A percentile compares a stretch with the other conserved stretches of the same genome.
Evolutionary conservation across 2,888 invertebrate genomes (phyloP).

Genomic region (Caenorhabditis angaria): DNA sequence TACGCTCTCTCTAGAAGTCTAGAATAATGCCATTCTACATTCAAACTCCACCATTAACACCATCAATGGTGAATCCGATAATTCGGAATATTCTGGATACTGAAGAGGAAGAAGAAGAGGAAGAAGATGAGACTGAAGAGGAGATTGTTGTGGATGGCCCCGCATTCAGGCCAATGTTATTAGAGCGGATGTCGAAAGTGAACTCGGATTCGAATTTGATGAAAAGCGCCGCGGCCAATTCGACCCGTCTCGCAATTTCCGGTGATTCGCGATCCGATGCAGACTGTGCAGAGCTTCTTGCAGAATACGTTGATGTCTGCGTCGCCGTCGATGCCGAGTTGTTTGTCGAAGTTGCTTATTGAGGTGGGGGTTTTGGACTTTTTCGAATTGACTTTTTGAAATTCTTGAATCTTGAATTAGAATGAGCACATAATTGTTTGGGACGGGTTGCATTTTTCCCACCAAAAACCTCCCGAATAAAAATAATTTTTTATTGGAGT

Average conservation of each 20-base stretch:
- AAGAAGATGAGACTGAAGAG: background rate
- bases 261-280: slow-evolving; percentile 20
- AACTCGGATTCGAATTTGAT: slow-evolving; percentile 5
- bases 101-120: slow-evolving; percentile 23
- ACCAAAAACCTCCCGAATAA: too few species aligned
- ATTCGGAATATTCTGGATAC: slow-evolving; percentile 18
- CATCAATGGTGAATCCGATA: slow-evolving; percentile 16
- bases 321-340: slow-evolving; percentile 37
- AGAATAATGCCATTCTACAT: slow-evolving; percentile 39
- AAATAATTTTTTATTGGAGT: too few species aligned
- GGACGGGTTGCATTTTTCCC: too few species aligned
- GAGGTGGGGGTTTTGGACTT: slow-evolving; percentile 28
- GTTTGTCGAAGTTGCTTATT: slow-evolving; percentile 32
- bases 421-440: too few species aligned
- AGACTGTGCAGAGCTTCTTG: slow-evolving; percentile 35
- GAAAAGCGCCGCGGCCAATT: slow-evolving; percentile 16
- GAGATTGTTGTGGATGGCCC: slow-evolving; percentile 8
- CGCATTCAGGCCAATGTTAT: background rate
- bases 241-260: slow-evolving; percentile 24
- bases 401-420: background rate
- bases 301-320: slow-evolving; percentile 24
- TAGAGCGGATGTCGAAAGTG: background rate
- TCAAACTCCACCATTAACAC: slow-evolving; percentile 40
- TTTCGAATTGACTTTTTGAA: background rate
- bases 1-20: background rate